These are phyloP conservation scores for Drosophila equinoxialis DNA, from an alignment of 1,140 invertebrate species.

Conservation along the genomic window DNA sequence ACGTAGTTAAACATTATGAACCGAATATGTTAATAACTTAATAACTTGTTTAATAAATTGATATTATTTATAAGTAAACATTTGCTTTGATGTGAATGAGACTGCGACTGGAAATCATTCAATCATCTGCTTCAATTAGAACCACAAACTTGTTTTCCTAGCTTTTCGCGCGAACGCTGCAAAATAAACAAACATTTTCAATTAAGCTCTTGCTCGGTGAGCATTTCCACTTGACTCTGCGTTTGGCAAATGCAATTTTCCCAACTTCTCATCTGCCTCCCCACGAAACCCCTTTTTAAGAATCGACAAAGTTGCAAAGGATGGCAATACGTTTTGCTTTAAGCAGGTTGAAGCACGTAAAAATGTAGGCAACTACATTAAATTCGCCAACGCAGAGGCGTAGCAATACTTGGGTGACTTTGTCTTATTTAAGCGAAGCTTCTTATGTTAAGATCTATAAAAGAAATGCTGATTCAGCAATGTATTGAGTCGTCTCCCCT, in stretches of 20 bases:
- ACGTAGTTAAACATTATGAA: background rate
- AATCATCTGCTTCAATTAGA: slow-evolving; percentile 42
- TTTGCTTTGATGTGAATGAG: background rate
- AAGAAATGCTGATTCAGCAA: no score
- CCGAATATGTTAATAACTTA: slow-evolving; percentile 17
- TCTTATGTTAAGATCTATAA: no score
- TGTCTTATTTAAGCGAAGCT: no score
- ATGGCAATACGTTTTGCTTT: slow-evolving; percentile 20
- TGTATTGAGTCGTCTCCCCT: no score
- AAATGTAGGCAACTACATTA: background rate
- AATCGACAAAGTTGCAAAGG: slow-evolving; percentile 28
- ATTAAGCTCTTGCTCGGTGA: slow-evolving; percentile 37
- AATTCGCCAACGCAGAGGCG: background rate
- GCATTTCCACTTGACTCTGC: slow-evolving; percentile 9
- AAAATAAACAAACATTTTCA: slow-evolving; percentile 58
- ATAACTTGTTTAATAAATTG: slow-evolving; percentile 34
- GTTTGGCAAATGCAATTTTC: slow-evolving; percentile 24
- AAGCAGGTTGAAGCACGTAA: slow-evolving; percentile 16
- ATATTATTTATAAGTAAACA: slow-evolving; percentile 24
- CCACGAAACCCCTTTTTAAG: background rate
- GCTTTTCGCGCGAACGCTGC: slow-evolving; percentile 7
- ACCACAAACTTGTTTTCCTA: slow-evolving; percentile 34
- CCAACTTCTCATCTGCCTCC: background rate
- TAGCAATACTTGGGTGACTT: background rate
- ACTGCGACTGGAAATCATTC: background rate